Evolutionary conservation across 2,888 invertebrate species (phyloP).

Genomic region (Cheilosia grossa): DNA sequence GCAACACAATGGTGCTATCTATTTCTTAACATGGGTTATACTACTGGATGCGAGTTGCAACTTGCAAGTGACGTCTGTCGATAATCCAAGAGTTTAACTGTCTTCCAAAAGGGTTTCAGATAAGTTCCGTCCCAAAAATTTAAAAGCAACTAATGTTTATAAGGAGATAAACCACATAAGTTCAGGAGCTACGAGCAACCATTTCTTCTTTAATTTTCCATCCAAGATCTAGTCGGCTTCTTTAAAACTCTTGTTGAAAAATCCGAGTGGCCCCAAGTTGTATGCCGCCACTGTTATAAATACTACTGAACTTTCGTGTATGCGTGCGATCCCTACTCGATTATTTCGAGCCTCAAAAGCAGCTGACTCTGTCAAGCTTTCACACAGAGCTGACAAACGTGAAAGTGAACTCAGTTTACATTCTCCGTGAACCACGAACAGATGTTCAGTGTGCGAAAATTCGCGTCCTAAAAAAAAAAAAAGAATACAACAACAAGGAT

Average conservation of each 20-base stretch:
- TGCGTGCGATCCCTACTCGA: slow-evolving; percentile 30
- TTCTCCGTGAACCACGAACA: slow-evolving; percentile 50
- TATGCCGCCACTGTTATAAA: slow-evolving; percentile 21
- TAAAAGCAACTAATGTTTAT: too few relatives aligned
- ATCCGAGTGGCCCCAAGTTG: background rate
- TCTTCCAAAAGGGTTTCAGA: too few relatives aligned
- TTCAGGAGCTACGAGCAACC: too few relatives aligned
- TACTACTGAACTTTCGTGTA: slow-evolving; percentile 33
- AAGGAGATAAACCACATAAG: too few relatives aligned
- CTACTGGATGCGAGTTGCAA: too few relatives aligned
- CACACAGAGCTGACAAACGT: slow-evolving; percentile 23
- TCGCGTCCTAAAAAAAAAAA: slow-evolving; percentile 11
- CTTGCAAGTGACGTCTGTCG: too few relatives aligned
- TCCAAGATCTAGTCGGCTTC: too few relatives aligned
- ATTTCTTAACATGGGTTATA: too few relatives aligned
- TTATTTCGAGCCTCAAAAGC: slow-evolving; percentile 21
- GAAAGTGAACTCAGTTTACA: slow-evolving; percentile 51
- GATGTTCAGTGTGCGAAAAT: slow-evolving; percentile 48
- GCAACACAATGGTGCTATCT: too few relatives aligned
- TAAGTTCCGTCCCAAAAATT: too few relatives aligned
- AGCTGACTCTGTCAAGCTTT: slow-evolving; percentile 55
- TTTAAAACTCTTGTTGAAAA: background rate
- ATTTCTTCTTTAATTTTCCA: too few relatives aligned
- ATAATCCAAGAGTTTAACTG: too few relatives aligned
- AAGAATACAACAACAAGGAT: background rate